phyloP scores from a whole-genome alignment of 2,888 invertebrate species.

The Neria commutata region DNA sequence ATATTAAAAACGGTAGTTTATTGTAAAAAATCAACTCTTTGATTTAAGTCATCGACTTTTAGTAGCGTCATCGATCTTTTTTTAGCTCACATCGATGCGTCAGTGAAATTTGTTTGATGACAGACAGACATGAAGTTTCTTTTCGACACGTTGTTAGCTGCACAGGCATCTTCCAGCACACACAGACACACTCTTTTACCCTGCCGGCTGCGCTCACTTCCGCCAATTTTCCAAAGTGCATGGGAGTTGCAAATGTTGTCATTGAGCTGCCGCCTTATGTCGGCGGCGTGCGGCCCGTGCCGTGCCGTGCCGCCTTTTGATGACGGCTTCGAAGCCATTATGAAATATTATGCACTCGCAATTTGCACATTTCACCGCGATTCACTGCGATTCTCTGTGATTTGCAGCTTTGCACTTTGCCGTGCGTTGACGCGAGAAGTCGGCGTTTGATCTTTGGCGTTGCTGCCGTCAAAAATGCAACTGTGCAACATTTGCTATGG shows the following conservation, averaged over 20 bases:
- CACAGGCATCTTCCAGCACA: no score
- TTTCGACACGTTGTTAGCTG: no score
- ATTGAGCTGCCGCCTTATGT: no score
- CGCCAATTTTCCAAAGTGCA: no score
- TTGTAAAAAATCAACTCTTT: no score
- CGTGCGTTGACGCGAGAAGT: constrained; percentile 21
- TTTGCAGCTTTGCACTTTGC: constrained; percentile 30
- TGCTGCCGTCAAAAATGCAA: neutral
- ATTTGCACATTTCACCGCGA: constrained; percentile 19
- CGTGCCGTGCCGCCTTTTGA: neutral
- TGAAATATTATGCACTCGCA: constrained; percentile 25
- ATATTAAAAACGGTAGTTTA: no score
- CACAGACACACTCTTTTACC: neutral
- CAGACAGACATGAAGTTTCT: no score
- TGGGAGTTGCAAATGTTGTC: neutral
- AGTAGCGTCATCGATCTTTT: no score
- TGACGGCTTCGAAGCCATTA: constrained; percentile 17
- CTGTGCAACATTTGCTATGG: neutral
- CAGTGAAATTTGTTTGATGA: no score
- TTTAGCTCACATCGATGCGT: no score
- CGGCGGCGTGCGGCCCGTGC: neutral
- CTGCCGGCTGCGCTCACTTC: neutral
- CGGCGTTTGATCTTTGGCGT: constrained; percentile 29
- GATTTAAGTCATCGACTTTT: no score
- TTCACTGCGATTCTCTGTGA: constrained; percentile 20